phyloP scores from a whole-genome alignment of 2,113 vertebrate genomes.

The Salvelinus namaycush region DNA sequence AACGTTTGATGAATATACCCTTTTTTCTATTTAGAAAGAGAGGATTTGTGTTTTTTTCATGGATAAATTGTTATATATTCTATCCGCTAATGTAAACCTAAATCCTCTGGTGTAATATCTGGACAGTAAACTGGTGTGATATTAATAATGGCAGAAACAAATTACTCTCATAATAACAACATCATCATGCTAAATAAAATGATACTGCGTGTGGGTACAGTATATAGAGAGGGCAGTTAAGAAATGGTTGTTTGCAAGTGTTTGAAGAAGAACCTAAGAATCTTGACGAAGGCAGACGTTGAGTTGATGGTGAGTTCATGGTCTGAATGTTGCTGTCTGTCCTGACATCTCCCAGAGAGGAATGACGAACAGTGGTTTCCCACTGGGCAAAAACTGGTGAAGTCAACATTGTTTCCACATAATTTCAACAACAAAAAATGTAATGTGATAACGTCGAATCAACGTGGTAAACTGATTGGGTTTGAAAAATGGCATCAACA shows the following conservation, averaged over 20 bases:
- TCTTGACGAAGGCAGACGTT: slow-evolving; percentile 12
- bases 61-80: slow-evolving; percentile 79
- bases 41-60: slow-evolving; percentile 86
- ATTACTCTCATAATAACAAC: slow-evolving; percentile 56
- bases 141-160: slow-evolving; percentile 62
- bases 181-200: slow-evolving; percentile 72
- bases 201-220: slow-evolving; percentile 59
- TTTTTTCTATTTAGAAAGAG: slow-evolving; percentile 82
- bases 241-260: slow-evolving; percentile 64
- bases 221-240: slow-evolving; percentile 59
- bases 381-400: no score
- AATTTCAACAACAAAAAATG: no score
- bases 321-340: slow-evolving; percentile 22
- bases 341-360: slow-evolving; percentile 42
- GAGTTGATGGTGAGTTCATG: slow-evolving; percentile 21
- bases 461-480: no score
- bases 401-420: no score
- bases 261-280: slow-evolving; percentile 27
- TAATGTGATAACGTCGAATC: no score
- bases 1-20: slow-evolving; percentile 90
- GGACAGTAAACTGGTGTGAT: slow-evolving; percentile 72
- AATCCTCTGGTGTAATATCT: slow-evolving; percentile 71
- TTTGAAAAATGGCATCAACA: no score
- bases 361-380: slow-evolving; percentile 40
- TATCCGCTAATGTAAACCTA: slow-evolving; percentile 77